These are phyloP conservation scores for Thereva unica DNA, from an alignment of 2,888 invertebrate genomes.

Conservation along the genomic window DNA sequence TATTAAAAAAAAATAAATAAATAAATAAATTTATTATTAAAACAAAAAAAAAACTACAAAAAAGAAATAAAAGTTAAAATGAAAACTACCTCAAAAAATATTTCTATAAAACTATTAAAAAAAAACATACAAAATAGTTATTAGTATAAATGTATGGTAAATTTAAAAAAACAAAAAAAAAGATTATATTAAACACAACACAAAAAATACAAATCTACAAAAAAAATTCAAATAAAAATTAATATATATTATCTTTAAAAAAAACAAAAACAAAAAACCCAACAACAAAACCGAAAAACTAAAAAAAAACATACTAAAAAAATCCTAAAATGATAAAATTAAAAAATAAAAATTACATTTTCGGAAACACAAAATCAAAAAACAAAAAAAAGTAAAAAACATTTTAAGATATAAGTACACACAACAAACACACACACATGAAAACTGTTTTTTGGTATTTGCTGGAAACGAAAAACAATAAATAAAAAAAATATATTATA, in stretches of 20 bases:
- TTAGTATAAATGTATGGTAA: slow-evolving; percentile 34
- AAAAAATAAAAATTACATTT: slow-evolving; percentile 28
- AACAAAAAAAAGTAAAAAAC: slow-evolving; percentile 21
- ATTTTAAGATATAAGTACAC: slow-evolving; percentile 16
- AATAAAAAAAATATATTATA: slow-evolving; percentile 1
- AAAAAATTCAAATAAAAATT: slow-evolving; percentile 21
- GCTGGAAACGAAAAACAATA: slow-evolving; percentile 6
- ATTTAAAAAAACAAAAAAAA: slow-evolving; percentile 15
- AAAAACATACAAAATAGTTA: slow-evolving; percentile 26
- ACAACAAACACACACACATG: slow-evolving; percentile 1
- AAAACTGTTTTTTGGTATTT: slow-evolving; percentile 20
- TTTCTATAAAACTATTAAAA: slow-evolving; percentile 39
- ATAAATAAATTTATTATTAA: slow-evolving; percentile 16
- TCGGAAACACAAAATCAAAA: slow-evolving; percentile 25
- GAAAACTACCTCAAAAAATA: slow-evolving; percentile 41
- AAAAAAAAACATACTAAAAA: slow-evolving; percentile 24
- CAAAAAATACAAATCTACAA: slow-evolving; percentile 33
- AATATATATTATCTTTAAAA: slow-evolving; percentile 26
- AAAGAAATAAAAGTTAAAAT: slow-evolving; percentile 37
- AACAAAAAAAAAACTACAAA: slow-evolving; percentile 20
- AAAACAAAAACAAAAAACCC: slow-evolving; percentile 22
- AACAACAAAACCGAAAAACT: slow-evolving; percentile 29
- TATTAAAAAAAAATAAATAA: slow-evolving; percentile 11
- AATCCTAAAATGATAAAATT: not conserved
- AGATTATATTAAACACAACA: slow-evolving; percentile 15